Evolutionary conservation across 2,797 vertebrate genomes (phyloP).

Genomic region (Eospalax fontanierii): DNA sequence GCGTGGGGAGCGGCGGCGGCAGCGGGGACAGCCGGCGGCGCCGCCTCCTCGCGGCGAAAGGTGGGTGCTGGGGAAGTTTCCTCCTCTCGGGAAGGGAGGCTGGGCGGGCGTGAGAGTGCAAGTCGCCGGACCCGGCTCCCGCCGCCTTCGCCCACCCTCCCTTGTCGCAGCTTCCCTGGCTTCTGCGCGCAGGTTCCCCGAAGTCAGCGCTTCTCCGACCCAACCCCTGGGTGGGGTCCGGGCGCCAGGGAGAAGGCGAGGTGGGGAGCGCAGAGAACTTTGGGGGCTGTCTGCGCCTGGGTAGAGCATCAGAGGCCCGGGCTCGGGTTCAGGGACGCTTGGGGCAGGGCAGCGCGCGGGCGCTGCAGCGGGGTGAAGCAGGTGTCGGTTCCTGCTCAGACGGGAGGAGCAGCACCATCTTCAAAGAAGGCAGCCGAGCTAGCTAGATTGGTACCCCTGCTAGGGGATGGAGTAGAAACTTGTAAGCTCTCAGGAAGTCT

Average conservation of each 20-base stretch:
- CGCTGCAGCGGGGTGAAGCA: not conserved
- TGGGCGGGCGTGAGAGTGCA: not conserved
- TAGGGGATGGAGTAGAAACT: conserved; percentile 54
- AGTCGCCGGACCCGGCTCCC: not conserved
- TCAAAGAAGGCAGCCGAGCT: not conserved
- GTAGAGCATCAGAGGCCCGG: not conserved
- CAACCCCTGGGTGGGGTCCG: conserved; percentile 48
- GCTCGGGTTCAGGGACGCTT: not conserved
- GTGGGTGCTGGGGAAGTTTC: conserved; percentile 90
- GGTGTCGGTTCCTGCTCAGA: not conserved
- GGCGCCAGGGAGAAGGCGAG: conserved; percentile 26
- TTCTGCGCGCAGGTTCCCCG: conserved; percentile 4
- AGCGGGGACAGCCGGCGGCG: conserved; percentile 85
- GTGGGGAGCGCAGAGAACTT: conserved; percentile 73
- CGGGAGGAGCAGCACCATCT: not conserved
- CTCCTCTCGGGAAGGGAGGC: not conserved
- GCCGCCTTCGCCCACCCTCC: not conserved
- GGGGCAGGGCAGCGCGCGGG: not conserved
- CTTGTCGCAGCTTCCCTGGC: conserved; percentile 21
- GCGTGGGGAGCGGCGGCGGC: conserved; percentile 78
- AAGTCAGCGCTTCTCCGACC: conserved; percentile 42
- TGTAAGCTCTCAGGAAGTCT: not conserved
- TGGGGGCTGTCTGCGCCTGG: conserved; percentile 39
- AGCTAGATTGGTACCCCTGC: not conserved
- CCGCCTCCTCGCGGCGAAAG: conserved; percentile 92